Conservation (phyloP, 2,797 vertebrate species). For the Cirrhinus mrigala region DNA sequence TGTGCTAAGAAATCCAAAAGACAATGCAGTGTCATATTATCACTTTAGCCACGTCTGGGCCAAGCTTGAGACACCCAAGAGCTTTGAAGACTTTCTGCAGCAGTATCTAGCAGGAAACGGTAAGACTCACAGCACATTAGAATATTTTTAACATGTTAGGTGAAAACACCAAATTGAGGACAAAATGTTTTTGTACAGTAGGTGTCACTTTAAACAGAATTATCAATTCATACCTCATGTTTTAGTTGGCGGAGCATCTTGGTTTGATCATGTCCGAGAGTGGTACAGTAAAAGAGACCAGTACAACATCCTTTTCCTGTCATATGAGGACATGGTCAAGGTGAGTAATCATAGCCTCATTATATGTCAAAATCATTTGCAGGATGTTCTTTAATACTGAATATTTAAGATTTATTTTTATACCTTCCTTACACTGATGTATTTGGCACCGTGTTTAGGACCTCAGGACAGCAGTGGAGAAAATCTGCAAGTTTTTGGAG, state of each 20-base stretch:
- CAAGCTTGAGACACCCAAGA: constrained; percentile 59
- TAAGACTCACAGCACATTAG: constrained; percentile 45
- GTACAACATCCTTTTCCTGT: constrained; percentile 73
- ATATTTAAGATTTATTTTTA: neutral
- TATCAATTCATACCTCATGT: neutral
- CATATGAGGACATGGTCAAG: constrained; percentile 71
- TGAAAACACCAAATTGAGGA: neutral
- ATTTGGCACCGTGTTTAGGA: constrained; percentile 58
- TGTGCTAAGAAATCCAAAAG: constrained; percentile 74
- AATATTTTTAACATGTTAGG: neutral
- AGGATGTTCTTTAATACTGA: neutral
- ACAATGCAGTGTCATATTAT: constrained; percentile 68
- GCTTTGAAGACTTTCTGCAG: constrained; percentile 68
- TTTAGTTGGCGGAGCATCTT: constrained; percentile 63
- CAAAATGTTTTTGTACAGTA: neutral
- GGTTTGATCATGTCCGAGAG: constrained; percentile 71
- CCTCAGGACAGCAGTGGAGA: constrained; percentile 65
- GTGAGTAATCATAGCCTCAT: constrained; percentile 51
- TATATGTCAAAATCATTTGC: neutral
- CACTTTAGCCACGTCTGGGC: constrained; percentile 59
- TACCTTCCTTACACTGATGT: neutral
- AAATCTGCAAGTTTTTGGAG: constrained; percentile 68
- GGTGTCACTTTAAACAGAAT: neutral
- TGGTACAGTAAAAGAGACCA: constrained; percentile 66
- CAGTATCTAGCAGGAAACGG: constrained; percentile 64